phyloP scores from a whole-genome alignment of 2,113 vertebrate species.

The Chaetura pelagica region DNA sequence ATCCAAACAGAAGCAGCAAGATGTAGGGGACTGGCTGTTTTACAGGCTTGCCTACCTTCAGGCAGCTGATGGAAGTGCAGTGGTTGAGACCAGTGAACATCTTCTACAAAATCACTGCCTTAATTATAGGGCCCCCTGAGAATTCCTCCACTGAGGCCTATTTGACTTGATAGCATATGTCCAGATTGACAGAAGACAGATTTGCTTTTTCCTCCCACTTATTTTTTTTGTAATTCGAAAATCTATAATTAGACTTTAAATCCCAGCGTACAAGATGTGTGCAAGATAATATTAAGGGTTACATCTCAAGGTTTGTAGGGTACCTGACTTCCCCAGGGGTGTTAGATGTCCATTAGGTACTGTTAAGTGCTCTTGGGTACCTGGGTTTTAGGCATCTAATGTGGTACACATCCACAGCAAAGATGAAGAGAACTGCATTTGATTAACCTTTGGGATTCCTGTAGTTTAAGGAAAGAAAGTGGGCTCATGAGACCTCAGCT shows the following conservation, averaged over 20 bases:
- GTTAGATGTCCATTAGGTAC: not conserved
- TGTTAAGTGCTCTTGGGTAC: not conserved
- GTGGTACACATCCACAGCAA: rapidly evolving
- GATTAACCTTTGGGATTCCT: not conserved
- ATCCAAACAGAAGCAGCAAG: not conserved
- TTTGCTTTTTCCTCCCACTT: not conserved
- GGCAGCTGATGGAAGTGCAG: not conserved
- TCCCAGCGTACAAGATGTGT: not conserved
- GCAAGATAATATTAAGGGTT: not conserved
- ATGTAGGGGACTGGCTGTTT: not conserved
- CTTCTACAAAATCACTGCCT: not conserved
- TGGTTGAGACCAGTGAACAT: not conserved
- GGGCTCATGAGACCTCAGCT: not conserved
- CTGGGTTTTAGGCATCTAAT: not conserved
- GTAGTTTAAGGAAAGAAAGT: not conserved
- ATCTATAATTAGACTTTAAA: not conserved
- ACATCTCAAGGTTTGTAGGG: rapidly evolving
- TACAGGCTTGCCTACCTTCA: not conserved
- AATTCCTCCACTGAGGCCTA: not conserved
- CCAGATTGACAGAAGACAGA: not conserved
- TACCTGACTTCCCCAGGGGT: not conserved
- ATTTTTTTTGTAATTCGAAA: not conserved
- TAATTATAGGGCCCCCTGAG: not conserved
- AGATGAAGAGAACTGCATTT: not conserved
- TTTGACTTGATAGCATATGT: not conserved